phyloP scores from a whole-genome alignment of 2,888 invertebrate genomes.

The Peribatodes rhomboidaria region DNA sequence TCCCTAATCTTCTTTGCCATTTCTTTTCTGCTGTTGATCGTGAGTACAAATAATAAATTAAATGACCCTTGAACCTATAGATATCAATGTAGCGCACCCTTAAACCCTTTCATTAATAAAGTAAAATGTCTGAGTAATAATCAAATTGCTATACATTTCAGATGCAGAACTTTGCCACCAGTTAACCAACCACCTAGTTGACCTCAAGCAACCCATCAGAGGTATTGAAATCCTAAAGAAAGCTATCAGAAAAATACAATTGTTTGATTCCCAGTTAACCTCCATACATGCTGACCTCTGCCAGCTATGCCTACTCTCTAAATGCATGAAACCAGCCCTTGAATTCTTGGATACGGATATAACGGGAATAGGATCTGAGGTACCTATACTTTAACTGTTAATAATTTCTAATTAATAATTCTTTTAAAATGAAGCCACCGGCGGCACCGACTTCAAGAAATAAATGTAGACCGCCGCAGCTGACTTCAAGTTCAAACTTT shows the following conservation, averaged over 20 bases:
- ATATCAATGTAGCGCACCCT: no score
- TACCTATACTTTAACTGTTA: conserved; percentile 60
- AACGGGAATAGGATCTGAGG: conserved; percentile 95
- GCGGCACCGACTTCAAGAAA: no score
- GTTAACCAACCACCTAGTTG: conserved; percentile 92
- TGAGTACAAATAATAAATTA: no score
- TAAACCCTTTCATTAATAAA: no score
- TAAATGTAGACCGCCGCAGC: no score
- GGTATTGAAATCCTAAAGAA: conserved; percentile 94
- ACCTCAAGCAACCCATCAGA: conserved; percentile 91
- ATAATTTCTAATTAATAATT: no score
- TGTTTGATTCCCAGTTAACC: conserved; percentile 95
- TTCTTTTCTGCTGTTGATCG: no score
- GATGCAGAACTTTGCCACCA: conserved; percentile 96
- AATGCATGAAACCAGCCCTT: conserved; percentile 96
- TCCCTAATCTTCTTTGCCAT: no score
- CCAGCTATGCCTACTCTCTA: conserved; percentile 95
- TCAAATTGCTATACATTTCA: conserved; percentile 61
- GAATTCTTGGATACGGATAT: conserved; percentile 96
- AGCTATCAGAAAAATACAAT: conserved; percentile 95
- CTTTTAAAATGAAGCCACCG: no score
- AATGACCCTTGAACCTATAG: no score
- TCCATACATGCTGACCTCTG: conserved; percentile 98
- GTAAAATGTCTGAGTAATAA: background rate
- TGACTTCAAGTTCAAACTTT: no score